phyloP scores from a whole-genome alignment of 2,888 invertebrate species.

The Drosophila glabriapex region DNA sequence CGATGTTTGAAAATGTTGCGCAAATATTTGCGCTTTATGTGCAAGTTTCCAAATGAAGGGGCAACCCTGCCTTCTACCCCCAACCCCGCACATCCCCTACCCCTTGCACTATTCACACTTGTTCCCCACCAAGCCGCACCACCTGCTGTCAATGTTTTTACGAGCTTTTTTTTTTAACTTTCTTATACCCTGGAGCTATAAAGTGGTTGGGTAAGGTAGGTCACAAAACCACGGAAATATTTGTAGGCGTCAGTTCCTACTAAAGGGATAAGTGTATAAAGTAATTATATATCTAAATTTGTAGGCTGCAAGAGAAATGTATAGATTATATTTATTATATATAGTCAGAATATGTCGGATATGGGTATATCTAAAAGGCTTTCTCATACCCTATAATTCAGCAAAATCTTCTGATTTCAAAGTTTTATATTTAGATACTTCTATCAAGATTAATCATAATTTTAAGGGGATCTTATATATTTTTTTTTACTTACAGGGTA shows the following conservation, averaged over 20 bases:
- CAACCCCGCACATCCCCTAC: not conserved
- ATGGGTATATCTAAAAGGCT: not conserved
- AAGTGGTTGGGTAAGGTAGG: not conserved
- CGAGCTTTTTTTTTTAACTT: not conserved
- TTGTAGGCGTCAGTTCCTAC: not conserved
- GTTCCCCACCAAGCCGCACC: not conserved
- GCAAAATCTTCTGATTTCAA: not conserved
- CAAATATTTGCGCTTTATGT: slow-evolving; percentile 80
- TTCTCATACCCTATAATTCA: not conserved
- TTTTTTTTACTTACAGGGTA: slow-evolving; percentile 25
- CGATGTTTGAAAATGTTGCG: slow-evolving; percentile 74
- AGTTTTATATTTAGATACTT: no score
- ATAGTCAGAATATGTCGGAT: not conserved
- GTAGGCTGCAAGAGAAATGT: not conserved
- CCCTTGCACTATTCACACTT: not conserved
- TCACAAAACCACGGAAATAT: not conserved
- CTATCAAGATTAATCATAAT: not conserved
- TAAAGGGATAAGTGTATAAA: not conserved
- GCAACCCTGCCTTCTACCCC: not conserved
- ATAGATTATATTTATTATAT: not conserved
- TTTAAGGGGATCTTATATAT: not conserved
- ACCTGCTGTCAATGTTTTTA: slow-evolving; percentile 9
- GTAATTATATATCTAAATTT: not conserved
- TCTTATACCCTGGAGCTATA: not conserved
- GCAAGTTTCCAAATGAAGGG: slow-evolving; percentile 54